Percentiles rank a stretch among this genome's conserved stretches.
Conservation (phyloP, 92 coral and sea anemone species). For the Porites lobata region DNA sequence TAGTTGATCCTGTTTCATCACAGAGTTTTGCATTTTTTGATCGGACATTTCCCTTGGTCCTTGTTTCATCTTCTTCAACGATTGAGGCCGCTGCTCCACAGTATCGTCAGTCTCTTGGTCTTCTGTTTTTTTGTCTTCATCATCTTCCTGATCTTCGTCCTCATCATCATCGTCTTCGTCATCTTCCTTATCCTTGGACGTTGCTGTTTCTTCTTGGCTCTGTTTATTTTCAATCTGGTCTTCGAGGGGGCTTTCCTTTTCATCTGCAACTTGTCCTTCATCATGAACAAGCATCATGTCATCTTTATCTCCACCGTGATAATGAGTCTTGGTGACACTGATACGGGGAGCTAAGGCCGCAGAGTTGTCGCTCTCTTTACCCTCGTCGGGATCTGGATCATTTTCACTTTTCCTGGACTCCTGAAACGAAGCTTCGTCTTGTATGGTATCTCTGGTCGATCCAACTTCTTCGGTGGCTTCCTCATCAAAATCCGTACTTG, state of each 20-base stretch:
- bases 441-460: not conserved
- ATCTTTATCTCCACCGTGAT: not conserved
- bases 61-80: not conserved
- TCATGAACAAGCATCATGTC: not conserved
- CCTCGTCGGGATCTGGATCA: not conserved
- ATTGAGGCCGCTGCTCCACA: not conserved
- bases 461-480: slow-evolving; percentile 6
- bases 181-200: not conserved
- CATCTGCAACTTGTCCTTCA: not conserved
- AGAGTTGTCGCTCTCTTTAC: not conserved
- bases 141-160: not conserved
- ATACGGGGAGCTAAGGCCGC: not conserved
- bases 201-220: not conserved
- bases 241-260: not conserved
- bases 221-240: not conserved
- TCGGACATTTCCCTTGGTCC: slow-evolving; percentile 6
- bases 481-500: slow-evolving; percentile 17
- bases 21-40: not conserved
- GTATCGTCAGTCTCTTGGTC: not conserved
- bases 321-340: not conserved
- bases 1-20: not conserved
- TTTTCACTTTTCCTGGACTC: not conserved
- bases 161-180: not conserved
- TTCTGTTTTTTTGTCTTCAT: not conserved
- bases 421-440: slow-evolving; percentile 1